These are phyloP conservation scores for Drosophila setifemur DNA, from an alignment of 1,140 invertebrate species.

Conservation along the genomic window DNA sequence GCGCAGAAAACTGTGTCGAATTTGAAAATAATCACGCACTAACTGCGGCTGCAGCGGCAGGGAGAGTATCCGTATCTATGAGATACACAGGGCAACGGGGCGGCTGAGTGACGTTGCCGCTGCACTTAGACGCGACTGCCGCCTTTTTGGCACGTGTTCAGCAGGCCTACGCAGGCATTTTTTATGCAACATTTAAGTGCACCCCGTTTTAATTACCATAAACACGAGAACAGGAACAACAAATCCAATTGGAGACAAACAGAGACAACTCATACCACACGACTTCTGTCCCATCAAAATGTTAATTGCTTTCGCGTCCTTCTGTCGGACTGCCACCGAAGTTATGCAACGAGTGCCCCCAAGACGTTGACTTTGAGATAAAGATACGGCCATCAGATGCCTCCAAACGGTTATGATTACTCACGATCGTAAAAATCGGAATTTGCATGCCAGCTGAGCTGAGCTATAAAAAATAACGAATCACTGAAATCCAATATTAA, in stretches of 20 bases:
- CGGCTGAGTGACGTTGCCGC: constrained; percentile 66
- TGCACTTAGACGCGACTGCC: constrained; percentile 55
- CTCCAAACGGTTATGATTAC: constrained; percentile 28
- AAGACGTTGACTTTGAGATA: constrained; percentile 33
- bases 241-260: constrained; percentile 56
- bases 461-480: constrained; percentile 24
- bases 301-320: constrained; percentile 71
- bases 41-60: constrained; percentile 44
- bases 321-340: constrained; percentile 18
- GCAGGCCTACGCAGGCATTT: constrained; percentile 59
- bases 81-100: constrained; percentile 41
- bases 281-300: constrained; percentile 59
- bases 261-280: constrained; percentile 35
- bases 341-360: constrained; percentile 34
- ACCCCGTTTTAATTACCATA: constrained; percentile 72
- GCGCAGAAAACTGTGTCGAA: constrained; percentile 76
- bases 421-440: constrained; percentile 16
- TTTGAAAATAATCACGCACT: constrained; percentile 80
- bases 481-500: constrained; percentile 26
- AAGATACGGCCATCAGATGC: constrained; percentile 22
- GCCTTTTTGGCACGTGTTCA: constrained; percentile 74
- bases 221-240: constrained; percentile 34
- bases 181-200: constrained; percentile 79
- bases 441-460: constrained; percentile 22
- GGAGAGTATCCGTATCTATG: constrained; percentile 39